phyloP scores from a whole-genome alignment of 2,888 invertebrate genomes.

The Calliphora vomitoria region DNA sequence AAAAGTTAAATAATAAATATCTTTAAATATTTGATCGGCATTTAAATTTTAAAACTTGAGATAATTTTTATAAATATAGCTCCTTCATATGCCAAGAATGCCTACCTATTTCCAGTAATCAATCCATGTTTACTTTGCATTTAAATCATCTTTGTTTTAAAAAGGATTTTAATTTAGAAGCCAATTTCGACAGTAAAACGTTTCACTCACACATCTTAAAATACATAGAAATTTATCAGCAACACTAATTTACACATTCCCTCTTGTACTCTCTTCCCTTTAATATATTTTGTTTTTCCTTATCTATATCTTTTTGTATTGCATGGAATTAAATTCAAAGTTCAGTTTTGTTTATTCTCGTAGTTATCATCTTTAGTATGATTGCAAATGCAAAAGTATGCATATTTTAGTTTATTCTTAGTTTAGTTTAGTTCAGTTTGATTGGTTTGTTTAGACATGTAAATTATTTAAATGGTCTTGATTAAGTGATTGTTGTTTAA shows the following conservation, averaged over 20 bases:
- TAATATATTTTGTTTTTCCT: background rate
- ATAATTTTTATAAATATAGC: background rate
- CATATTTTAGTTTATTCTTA: constrained; percentile 15
- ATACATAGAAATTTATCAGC: constrained; percentile 18
- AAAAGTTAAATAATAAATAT: too few species aligned
- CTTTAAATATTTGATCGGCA: too few species aligned
- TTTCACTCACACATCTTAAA: constrained; percentile 23
- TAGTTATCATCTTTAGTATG: background rate
- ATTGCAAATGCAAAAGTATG: constrained; percentile 20
- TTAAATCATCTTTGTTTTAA: constrained; percentile 35
- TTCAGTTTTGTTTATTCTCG: constrained; percentile 36
- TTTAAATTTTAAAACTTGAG: too few species aligned
- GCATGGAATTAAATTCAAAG: background rate
- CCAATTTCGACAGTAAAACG: background rate
- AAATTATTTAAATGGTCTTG: constrained; percentile 65
- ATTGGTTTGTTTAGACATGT: constrained; percentile 65
- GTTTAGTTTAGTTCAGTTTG: constrained; percentile 38
- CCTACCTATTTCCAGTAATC: background rate
- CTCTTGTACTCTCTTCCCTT: background rate
- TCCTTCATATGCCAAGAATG: background rate
- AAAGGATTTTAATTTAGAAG: constrained; percentile 45
- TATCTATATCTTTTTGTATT: background rate
- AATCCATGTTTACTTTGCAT: constrained; percentile 21
- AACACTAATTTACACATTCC: constrained; percentile 3
- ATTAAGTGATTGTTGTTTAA: constrained; percentile 63